Percentiles rank a stretch among this genome's conserved stretches.
Conservation (phyloP, 1,140 invertebrate genomes). For the Temnothorax nylanderi region DNA sequence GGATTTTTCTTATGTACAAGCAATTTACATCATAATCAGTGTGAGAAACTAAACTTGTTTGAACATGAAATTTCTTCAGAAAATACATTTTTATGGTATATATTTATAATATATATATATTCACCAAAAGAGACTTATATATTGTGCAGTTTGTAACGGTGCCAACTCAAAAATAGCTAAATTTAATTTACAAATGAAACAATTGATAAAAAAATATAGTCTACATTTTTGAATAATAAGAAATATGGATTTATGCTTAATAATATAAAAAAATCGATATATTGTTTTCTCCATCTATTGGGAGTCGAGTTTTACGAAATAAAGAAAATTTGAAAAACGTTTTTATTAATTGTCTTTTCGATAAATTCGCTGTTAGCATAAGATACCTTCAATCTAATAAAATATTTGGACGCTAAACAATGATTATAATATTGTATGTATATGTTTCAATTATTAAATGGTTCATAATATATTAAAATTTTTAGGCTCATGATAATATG, state of each 20-base stretch:
- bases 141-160: background rate
- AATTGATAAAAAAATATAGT: background rate
- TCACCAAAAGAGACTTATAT: conserved; percentile 10
- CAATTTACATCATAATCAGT: conserved; percentile 25
- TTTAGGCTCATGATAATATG: background rate
- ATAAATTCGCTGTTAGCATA: conserved; percentile 46
- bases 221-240: background rate
- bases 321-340: background rate
- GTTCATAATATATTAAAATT: conserved; percentile 28
- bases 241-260: background rate
- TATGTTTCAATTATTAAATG: background rate
- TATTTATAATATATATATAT: background rate
- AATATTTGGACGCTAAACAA: background rate
- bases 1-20: conserved; percentile 36
- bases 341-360: conserved; percentile 22
- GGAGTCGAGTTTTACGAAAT: background rate
- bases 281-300: background rate
- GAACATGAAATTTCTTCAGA: conserved; percentile 15
- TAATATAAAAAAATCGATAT: conserved; percentile 1
- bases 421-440: background rate
- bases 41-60: background rate
- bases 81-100: background rate
- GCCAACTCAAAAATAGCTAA: background rate
- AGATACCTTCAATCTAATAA: conserved; percentile 21
- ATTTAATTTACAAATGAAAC: conserved; percentile 25